Percentiles rank a stretch among this genome's conserved stretches.
Conservation (phyloP, 2,113 vertebrate genomes). For the Malurus cyaneus region DNA sequence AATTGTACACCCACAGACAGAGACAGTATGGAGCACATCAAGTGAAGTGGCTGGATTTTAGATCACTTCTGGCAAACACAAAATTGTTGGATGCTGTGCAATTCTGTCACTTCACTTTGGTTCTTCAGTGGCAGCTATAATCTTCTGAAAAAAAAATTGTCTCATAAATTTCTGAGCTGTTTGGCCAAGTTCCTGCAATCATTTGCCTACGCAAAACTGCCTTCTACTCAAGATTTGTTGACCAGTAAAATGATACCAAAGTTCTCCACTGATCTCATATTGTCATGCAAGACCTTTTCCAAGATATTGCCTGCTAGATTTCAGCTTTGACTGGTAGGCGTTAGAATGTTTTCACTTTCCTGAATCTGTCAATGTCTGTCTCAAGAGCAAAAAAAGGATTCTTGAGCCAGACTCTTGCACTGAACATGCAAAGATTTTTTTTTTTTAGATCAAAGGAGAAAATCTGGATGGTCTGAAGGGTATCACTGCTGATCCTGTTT, state of each 20-base stretch:
- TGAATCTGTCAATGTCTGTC: neutral
- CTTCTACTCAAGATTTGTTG: neutral
- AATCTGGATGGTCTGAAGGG: neutral
- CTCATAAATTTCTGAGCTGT: conserved; percentile 9
- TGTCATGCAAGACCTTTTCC: neutral
- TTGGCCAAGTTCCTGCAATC: neutral
- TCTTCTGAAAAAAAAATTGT: neutral
- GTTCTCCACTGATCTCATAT: conserved; percentile 14
- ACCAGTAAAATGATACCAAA: conserved; percentile 6
- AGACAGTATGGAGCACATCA: neutral
- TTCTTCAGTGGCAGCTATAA: conserved; percentile 15
- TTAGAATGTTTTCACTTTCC: neutral
- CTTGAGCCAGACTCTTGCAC: neutral
- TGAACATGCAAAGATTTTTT: neutral
- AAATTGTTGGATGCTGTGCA: conserved; percentile 1
- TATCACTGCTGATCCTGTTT: neutral
- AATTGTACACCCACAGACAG: neutral
- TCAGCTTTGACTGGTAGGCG: neutral
- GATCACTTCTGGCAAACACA: neutral
- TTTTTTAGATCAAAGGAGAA: conserved; percentile 13
- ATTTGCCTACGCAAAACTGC: neutral
- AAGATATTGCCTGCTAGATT: neutral
- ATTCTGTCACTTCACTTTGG: conserved; percentile 22
- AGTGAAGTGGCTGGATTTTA: neutral
- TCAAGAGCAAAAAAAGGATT: neutral